These are phyloP conservation scores for Diadegma fenestrale DNA, from an alignment of 2,888 invertebrate genomes.

Conservation along the genomic window DNA sequence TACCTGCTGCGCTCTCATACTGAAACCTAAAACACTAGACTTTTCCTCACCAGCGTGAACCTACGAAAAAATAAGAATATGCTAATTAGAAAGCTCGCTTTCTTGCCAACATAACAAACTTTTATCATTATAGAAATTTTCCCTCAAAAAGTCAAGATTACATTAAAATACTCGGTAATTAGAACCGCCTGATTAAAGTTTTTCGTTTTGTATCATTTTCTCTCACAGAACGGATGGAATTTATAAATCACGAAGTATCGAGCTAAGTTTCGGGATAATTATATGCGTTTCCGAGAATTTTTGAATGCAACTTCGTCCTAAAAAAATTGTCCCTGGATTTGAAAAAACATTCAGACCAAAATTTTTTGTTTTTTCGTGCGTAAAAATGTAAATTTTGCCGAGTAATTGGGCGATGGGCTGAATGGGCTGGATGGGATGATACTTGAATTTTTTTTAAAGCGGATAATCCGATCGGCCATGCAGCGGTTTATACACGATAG, in stretches of 20 bases:
- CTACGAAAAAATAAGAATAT: conserved; percentile 75
- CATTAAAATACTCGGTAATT: conserved; percentile 12
- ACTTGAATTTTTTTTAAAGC: conserved; percentile 63
- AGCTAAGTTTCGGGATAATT: too few species aligned
- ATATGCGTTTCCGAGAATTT: too few species aligned
- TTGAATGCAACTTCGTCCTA: too few species aligned
- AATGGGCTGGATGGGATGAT: conserved; percentile 42
- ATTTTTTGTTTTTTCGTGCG: too few species aligned
- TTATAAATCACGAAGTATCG: not conserved
- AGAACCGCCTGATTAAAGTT: not conserved
- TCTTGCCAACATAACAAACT: conserved; percentile 53
- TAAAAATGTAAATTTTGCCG: too few species aligned
- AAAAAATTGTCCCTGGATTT: too few species aligned
- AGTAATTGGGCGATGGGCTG: conserved; percentile 27
- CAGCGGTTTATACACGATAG: conserved; percentile 7
- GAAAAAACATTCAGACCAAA: too few species aligned
- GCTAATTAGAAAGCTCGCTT: conserved; percentile 79
- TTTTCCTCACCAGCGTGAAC: conserved; percentile 64
- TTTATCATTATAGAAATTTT: not conserved
- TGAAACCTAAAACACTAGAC: conserved; percentile 72
- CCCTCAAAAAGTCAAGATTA: conserved; percentile 16
- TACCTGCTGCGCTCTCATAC: conserved; percentile 75
- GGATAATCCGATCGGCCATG: conserved; percentile 50
- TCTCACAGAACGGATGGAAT: not conserved
- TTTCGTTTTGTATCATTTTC: not conserved